phyloP scores from a whole-genome alignment of 2,888 invertebrate species.

The Diaperis boleti region DNA sequence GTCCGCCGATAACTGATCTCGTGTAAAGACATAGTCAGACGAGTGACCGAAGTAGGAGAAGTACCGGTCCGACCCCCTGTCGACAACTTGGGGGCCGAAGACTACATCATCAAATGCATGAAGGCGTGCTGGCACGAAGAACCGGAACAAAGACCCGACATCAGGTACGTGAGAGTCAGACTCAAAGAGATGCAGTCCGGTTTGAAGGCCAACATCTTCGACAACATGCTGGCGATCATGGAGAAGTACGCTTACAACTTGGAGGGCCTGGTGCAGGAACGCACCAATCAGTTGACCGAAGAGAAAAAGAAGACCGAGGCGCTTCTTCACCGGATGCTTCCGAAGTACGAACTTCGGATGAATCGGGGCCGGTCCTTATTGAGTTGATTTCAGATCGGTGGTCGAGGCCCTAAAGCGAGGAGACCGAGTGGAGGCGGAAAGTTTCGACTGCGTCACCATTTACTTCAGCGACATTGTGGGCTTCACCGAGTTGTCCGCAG shows the following conservation, averaged over 20 bases:
- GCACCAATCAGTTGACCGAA: slow-evolving; percentile 83
- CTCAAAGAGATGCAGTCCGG: slow-evolving; percentile 86
- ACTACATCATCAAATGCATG: slow-evolving; percentile 80
- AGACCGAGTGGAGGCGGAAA: slow-evolving; percentile 83
- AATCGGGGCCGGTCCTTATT: neutral
- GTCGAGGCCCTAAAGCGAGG: slow-evolving; percentile 85
- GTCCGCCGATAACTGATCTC: too few relatives aligned
- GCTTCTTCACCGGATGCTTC: slow-evolving; percentile 86
- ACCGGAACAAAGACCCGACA: slow-evolving; percentile 82
- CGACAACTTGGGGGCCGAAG: slow-evolving; percentile 75
- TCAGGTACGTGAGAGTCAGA: slow-evolving; percentile 78
- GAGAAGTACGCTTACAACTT: slow-evolving; percentile 91
- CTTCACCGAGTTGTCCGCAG: slow-evolving; percentile 83
- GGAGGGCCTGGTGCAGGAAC: slow-evolving; percentile 84
- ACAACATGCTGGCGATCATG: slow-evolving; percentile 92
- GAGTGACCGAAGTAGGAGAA: slow-evolving; percentile 60
- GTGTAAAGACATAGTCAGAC: slow-evolving; percentile 66
- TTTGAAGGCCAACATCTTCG: slow-evolving; percentile 86
- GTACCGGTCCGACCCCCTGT: slow-evolving; percentile 76
- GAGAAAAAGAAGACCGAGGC: slow-evolving; percentile 90
- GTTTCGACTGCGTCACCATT: slow-evolving; percentile 84
- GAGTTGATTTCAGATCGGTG: slow-evolving; percentile 72
- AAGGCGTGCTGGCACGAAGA: slow-evolving; percentile 87
- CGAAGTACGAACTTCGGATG: too few relatives aligned
- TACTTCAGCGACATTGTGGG: slow-evolving; percentile 90